Base-by-base conservation (phyloP, 2,113 vertebrate genomes). In the Camelus bactrianus region DNA sequence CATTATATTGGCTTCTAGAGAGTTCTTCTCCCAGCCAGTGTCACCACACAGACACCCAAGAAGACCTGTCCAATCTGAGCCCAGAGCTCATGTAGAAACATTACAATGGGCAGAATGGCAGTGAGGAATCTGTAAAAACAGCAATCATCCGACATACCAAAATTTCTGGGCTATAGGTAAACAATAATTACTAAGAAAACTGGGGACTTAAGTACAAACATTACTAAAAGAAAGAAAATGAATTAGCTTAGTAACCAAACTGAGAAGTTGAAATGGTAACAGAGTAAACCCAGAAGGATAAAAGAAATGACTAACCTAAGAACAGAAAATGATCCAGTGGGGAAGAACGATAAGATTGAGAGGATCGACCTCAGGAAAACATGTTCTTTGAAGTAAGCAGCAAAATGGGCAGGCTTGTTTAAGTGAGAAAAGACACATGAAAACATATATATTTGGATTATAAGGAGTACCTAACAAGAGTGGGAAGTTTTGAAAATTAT, bases 41-140 rank as follows among this genome's bases (percentile, higher is more conserved):
- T 67, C 35, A 20, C 28, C 35, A 6, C 6, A 19, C 6, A 22
- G n/a, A n/a, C 19, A 6, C 28, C 1, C 32, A 26, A 0, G 13
- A 8, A 54, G 28, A 46, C 6, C 15, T 32, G 26, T 14, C 15
- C 35, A 10, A 2, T 16, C 46, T 0, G 11, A 28, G 35, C 28
- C 11, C 35, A 20, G 0, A 6, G 3, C 58, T 56, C 10, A 1
- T 20, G 17, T 14, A 1, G 26, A 14, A 28, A 14, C 42, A 32
- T 12, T 0, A 26, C 50, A 24, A 79, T 24, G 60, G 42, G 26
- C 0, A 12, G 30, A 26, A 32, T 6, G 26, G 12, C 22, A 30
- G 3, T 14, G 52, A 35, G 32, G 52, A 60, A 3, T 3, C 60
- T 13, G 12, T 70, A 13, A 67, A 50, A 38, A 26, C 46, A 6